A percentile compares a stretch with the other conserved stretches of the same genome.
These are phyloP conservation scores for Neodiprion pinetum DNA, from an alignment of 1,140 invertebrate genomes.

Conservation along the genomic window DNA sequence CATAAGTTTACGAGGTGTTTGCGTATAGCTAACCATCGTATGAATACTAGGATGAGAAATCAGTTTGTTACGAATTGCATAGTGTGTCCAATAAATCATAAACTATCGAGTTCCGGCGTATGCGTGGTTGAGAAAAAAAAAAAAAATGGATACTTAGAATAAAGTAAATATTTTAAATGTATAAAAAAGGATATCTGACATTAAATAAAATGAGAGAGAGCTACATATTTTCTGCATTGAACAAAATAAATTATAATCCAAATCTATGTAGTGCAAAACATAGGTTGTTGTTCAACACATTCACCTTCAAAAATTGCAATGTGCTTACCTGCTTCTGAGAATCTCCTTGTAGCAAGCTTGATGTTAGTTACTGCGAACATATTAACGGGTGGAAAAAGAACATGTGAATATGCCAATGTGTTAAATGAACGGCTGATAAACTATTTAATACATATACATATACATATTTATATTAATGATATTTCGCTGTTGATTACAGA, in stretches of 20 bases:
- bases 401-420: background rate
- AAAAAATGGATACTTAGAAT: slow-evolving; percentile 33
- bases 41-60: slow-evolving; percentile 30
- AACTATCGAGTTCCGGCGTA: slow-evolving; percentile 24
- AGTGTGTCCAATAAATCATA: slow-evolving; percentile 24
- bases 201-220: slow-evolving; percentile 31
- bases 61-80: slow-evolving; percentile 44
- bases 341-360: no score
- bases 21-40: no score
- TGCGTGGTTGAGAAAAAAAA: slow-evolving; percentile 17
- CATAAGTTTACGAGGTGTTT: no score
- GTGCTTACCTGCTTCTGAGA: no score
- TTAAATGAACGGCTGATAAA: background rate
- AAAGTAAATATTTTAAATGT: slow-evolving; percentile 24
- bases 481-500: slow-evolving; percentile 40
- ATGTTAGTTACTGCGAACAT: no score
- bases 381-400: background rate
- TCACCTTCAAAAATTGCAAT: no score
- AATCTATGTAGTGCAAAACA: no score
- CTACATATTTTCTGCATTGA: slow-evolving; percentile 52
- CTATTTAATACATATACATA: background rate
- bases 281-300: no score
- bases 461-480: slow-evolving; percentile 27
- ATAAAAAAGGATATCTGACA: slow-evolving; percentile 21
- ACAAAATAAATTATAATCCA: slow-evolving; percentile 26